Evolutionary conservation across 2,888 invertebrate genomes (phyloP), one percentile per base, ranked within the genome.

Genomic region (Epinotia brunnichana): DNA sequence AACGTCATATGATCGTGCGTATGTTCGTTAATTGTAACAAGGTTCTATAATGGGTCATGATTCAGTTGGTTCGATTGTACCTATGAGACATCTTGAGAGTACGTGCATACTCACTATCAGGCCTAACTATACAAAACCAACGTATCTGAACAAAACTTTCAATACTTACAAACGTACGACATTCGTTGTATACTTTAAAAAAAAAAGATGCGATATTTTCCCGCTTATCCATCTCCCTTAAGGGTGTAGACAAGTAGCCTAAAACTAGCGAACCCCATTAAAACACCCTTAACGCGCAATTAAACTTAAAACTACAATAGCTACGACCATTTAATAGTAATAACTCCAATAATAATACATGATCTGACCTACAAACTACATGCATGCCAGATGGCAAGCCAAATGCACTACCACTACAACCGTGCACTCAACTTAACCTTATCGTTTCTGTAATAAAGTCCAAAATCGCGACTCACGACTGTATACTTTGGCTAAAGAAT

Each of bases 321-420:
- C 51, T 44, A 53, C 60, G 29, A 71, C 39, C 24, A 62, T 62
- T 56, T 68, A 61, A 62, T 72, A 61, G 44, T 61, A 66, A 66
- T 66, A 66, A 72, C 48, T 61, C 44, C 44, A 72, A 69, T 73
- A 71, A 72, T 61, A 73, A 73, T 73, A 73, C 61, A 48, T 57
- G 56, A 63, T 63, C 73, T 68, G 68, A 69, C 69, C 68, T 39
- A 67, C 68, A 62, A 66, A 60, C 51, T 69, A 21, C 66, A 71
- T 62, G 61, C 39, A 62, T 24, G 63, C 73, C 68, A 73, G 73
- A 73, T 73, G 73, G 67, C 66, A 71, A 57, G 19, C 71, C 56
- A 56, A 51, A 39, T 69, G 53, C 69, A 62, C 13, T 69, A 41
- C 61, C 56, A 72, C 48, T 21, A 39, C 41, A 51, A 51, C 13